A percentile compares a stretch with the other conserved stretches of the same genome.
phyloP scores from a whole-genome alignment of 2,888 invertebrate species.

The Gymnoscelis rufifasciata region DNA sequence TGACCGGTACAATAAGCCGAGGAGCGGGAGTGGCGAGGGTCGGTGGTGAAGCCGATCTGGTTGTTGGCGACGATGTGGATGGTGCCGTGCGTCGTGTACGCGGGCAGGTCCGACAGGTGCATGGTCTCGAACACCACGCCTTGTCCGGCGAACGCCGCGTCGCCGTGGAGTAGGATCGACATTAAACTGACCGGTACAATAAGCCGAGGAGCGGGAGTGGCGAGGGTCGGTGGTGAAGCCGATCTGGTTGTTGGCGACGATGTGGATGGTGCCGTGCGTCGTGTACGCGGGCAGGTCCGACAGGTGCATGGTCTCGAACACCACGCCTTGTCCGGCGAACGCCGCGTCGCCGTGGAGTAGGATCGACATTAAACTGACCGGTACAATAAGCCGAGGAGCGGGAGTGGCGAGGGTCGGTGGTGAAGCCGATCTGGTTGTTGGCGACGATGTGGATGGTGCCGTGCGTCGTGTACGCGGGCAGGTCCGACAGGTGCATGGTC shows the following conservation, averaged over 20 bases:
- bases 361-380: constrained; percentile 68
- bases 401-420: constrained; percentile 92
- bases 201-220: constrained; percentile 91
- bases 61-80: constrained; percentile 97
- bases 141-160: too few species aligned
- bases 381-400: constrained; percentile 95
- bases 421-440: constrained; percentile 99
- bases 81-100: constrained; percentile 96
- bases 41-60: constrained; percentile 98
- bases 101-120: too few species aligned
- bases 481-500: too few species aligned
- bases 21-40: constrained; percentile 90
- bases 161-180: constrained; percentile 81
- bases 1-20: constrained; percentile 93
- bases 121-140: too few species aligned
- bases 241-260: constrained; percentile 97
- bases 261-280: constrained; percentile 95
- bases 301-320: too few species aligned
- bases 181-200: constrained; percentile 85
- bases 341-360: too few species aligned
- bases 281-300: constrained; percentile 97
- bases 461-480: constrained; percentile 95
- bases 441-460: constrained; percentile 96
- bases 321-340: too few species aligned
- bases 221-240: constrained; percentile 98